These are phyloP conservation scores for Lophotis ruficrista DNA, from an alignment of 2,113 vertebrate species.

Conservation along the genomic window DNA sequence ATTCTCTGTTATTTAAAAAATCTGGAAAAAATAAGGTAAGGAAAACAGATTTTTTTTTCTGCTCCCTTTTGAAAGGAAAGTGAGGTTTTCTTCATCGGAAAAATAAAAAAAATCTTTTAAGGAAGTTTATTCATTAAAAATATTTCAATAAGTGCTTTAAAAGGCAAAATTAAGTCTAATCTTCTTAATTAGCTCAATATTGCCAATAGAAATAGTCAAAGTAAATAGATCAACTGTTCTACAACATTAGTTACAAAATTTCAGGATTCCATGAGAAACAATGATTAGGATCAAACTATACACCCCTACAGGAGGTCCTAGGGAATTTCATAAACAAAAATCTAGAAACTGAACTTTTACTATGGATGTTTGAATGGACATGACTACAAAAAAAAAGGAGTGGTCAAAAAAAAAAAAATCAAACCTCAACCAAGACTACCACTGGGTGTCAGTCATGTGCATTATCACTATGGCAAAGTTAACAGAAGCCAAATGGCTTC, in stretches of 20 bases:
- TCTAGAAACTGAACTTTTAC: slow-evolving; percentile 45
- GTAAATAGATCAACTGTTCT: slow-evolving; percentile 45
- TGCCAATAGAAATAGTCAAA: slow-evolving; percentile 25
- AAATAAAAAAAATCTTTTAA: neutral
- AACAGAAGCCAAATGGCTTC: neutral
- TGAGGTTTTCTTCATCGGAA: neutral
- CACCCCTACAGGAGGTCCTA: neutral
- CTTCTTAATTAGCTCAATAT: slow-evolving; percentile 45
- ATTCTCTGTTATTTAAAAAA: neutral
- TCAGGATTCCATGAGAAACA: slow-evolving; percentile 23
- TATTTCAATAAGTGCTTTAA: neutral
- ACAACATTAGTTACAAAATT: slow-evolving; percentile 5
- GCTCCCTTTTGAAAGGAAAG: neutral
- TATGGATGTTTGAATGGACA: slow-evolving; percentile 30
- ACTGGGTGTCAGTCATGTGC: neutral
- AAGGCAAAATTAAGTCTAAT: slow-evolving; percentile 2
- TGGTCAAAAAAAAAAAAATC: neutral
- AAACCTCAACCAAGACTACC: neutral
- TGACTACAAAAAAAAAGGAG: slow-evolving; percentile 5
- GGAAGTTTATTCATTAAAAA: neutral
- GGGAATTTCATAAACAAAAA: slow-evolving; percentile 38
- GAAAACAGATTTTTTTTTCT: neutral
- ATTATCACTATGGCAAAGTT: neutral
- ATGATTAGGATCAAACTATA: neutral
- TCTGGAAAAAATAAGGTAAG: neutral